Evolutionary conservation across 2,113 vertebrate species (phyloP).

Genomic region (Chloropsis hardwickii): DNA sequence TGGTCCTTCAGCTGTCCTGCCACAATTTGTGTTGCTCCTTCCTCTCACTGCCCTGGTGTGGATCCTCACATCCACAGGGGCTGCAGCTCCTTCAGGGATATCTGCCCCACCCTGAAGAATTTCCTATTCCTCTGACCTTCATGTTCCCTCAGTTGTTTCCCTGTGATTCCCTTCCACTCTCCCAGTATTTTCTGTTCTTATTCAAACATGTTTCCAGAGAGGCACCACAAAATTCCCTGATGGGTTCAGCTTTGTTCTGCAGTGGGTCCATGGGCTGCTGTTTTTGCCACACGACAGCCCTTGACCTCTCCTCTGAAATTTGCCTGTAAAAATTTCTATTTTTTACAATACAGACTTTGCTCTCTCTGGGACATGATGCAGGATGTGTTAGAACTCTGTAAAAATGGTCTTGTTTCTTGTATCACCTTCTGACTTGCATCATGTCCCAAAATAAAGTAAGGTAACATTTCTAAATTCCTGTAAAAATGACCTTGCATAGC

Average conservation of each 20-base stretch:
- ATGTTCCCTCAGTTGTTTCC: background rate
- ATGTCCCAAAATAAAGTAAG: background rate
- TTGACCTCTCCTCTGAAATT: background rate
- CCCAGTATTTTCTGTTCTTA: background rate
- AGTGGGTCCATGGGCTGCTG: background rate
- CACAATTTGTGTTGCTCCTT: background rate
- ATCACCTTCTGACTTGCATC: background rate
- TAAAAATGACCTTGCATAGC: fast-evolving
- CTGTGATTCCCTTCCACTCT: background rate
- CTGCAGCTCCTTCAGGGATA: background rate
- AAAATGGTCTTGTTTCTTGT: background rate
- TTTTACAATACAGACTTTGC: background rate
- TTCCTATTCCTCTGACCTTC: background rate
- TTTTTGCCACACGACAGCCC: background rate
- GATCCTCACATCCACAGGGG: background rate
- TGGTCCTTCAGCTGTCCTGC: background rate
- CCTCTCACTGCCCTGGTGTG: background rate
- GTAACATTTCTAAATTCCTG: background rate
- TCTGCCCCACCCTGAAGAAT: background rate
- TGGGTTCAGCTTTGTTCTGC: background rate
- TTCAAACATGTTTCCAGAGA: background rate
- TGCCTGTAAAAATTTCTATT: background rate
- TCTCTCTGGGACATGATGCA: background rate
- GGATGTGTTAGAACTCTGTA: background rate
- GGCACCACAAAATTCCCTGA: background rate